These are phyloP conservation scores for Ceramica pisi DNA, from an alignment of 2,888 invertebrate species.

Conservation along the genomic window DNA sequence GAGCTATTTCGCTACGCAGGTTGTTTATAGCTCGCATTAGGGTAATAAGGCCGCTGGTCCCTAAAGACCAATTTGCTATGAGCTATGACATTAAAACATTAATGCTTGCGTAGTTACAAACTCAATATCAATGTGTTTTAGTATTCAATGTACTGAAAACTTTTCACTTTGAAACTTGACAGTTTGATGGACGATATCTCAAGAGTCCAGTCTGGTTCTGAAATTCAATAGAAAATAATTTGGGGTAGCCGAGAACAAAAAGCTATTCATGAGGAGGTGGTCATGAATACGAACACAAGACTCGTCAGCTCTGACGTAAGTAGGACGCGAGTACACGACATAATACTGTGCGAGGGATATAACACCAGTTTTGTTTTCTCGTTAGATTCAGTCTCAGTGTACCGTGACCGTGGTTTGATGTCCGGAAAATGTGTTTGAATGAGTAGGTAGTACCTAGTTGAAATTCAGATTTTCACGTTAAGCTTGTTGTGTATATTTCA, in stretches of 20 bases:
- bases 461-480: background rate
- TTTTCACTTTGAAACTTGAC: conserved; percentile 44
- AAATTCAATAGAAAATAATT: conserved; percentile 65
- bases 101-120: conserved; percentile 18
- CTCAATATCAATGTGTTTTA: conserved; percentile 20
- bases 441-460: conserved; percentile 4
- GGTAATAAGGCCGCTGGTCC: conserved; percentile 29
- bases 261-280: conserved; percentile 58
- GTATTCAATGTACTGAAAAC: conserved; percentile 15
- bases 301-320: conserved; percentile 58
- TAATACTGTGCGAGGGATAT: conserved; percentile 39
- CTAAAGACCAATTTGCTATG: conserved; percentile 24
- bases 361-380: conserved; percentile 42
- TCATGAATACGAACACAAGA: conserved; percentile 67
- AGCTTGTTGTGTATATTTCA: background rate
- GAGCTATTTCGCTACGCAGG: conserved; percentile 18
- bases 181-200: conserved; percentile 59
- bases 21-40: conserved; percentile 30
- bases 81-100: conserved; percentile 24
- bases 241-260: conserved; percentile 55
- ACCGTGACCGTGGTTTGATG: conserved; percentile 17
- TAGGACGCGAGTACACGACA: conserved; percentile 54
- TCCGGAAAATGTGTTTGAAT: conserved; percentile 20
- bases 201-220: conserved; percentile 40
- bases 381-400: conserved; percentile 28